Base-by-base conservation (phyloP, 2,113 vertebrate genomes). In the Centropristis striata region DNA sequence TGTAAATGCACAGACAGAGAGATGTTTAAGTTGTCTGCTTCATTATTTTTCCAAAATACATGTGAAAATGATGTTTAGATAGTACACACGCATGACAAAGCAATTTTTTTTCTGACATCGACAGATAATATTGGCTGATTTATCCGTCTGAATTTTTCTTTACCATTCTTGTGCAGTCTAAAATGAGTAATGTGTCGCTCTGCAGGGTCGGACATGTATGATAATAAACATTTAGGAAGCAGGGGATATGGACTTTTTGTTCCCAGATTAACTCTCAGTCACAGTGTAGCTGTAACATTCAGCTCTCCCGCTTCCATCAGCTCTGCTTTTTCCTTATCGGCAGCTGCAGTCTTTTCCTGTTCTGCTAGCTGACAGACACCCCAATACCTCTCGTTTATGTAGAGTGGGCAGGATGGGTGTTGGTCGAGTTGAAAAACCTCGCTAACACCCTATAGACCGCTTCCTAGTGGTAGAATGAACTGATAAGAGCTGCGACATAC, bases 301-400 rank as follows among this genome's bases (percentile, higher is more conserved):
- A 78, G 7, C 57, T 13, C 51, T 6, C 12, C 37, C 11, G 10
- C 42, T 76, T 50, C n/a, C n/a, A 44, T 84, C 47, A 21, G 44
- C 70, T 47, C 74, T 71, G 72, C 71, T 51, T 81, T n/a, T 87
- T 78, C 37, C 87, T 94, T 94, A 95, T 95, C 93, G 25, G 75
- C 67, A 64, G 54, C 75, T 42, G 75, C 92, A 93, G 90, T 80
- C 65, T 49, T 88, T 95, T 94, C 94, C 93, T 93, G 88, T 86
- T 76, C 59, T 71, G 60, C 63, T 18, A 47, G 82, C 75, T 57
- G 36, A 80, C 68, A 54, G 49, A 55, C 64, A 68, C 67, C 25
- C 71, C 23, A 71, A 65, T 77, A 74, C 59, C 65, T 83, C 68
- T 79, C 41, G 44, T 86, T 75, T 90, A 78, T 89, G 75, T 55